Conservation (phyloP, 1,140 invertebrate species). For the Apis mellifera region DNA sequence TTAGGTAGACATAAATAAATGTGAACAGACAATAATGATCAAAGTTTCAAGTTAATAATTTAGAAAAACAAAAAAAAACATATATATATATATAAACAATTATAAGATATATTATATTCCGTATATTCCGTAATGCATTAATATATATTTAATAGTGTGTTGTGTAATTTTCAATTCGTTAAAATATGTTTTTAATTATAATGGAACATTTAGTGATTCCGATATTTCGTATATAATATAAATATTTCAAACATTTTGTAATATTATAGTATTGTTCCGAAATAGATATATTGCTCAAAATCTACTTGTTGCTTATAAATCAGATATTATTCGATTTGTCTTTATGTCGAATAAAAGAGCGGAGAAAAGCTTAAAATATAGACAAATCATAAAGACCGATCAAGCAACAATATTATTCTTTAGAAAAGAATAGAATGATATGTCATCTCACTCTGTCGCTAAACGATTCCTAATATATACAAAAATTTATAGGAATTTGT, state of each 20-base stretch:
- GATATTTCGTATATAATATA: neutral
- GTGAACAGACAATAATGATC: slow-evolving; percentile 80
- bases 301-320: no score
- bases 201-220: neutral
- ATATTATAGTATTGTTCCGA: neutral
- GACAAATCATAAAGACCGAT: no score
- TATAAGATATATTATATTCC: neutral
- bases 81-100: slow-evolving; percentile 48
- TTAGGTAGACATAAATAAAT: slow-evolving; percentile 77
- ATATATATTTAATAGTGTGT: neutral
- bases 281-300: no score
- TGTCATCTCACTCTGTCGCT: no score
- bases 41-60: slow-evolving; percentile 65
- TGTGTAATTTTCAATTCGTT: slow-evolving; percentile 5
- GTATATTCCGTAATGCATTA: slow-evolving; percentile 15
- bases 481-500: no score
- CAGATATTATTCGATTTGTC: no score
- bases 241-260: slow-evolving; percentile 7
- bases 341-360: no score
- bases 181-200: neutral
- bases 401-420: no score
- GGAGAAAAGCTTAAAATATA: no score
- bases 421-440: no score
- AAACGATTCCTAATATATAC: no score
- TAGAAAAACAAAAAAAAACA: neutral